These are phyloP conservation scores for Hypotaenidia okinawae DNA, from an alignment of 2,797 vertebrate genomes.

Conservation along the genomic window DNA sequence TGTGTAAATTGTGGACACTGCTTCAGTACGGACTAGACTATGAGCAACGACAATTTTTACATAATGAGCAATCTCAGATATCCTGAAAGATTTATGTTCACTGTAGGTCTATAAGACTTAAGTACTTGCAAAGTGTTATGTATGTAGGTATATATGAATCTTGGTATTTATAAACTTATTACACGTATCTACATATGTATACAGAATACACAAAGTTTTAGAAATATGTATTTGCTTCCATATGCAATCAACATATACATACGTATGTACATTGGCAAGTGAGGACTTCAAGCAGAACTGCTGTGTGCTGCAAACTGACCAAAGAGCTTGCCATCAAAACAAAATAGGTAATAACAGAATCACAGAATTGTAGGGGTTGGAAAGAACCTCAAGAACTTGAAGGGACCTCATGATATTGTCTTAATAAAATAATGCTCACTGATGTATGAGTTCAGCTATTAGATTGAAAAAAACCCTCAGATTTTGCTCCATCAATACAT, in stretches of 20 bases:
- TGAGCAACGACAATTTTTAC: background rate
- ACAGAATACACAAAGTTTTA: background rate
- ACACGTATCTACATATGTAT: background rate
- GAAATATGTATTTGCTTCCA: background rate
- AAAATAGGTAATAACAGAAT: background rate
- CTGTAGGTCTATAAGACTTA: background rate
- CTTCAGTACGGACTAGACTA: background rate
- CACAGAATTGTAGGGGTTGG: too few relatives aligned
- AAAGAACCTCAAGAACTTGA: too few relatives aligned
- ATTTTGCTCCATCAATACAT: background rate
- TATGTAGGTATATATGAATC: background rate
- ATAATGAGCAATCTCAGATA: background rate
- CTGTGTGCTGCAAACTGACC: background rate
- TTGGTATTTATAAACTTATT: background rate
- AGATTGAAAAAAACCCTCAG: rapidly evolving
- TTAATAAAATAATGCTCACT: background rate
- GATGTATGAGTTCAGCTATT: background rate
- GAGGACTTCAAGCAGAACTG: background rate
- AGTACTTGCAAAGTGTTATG: background rate
- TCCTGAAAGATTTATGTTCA: background rate
- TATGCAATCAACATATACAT: background rate
- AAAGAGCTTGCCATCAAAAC: background rate
- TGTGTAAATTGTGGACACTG: background rate
- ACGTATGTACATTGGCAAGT: background rate
- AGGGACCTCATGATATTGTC: background rate